Percentiles rank a stretch among this genome's conserved stretches.
These are phyloP conservation scores for Plumapathes pennacea DNA, from an alignment of 92 coral and sea anemone genomes.

Conservation along the genomic window DNA sequence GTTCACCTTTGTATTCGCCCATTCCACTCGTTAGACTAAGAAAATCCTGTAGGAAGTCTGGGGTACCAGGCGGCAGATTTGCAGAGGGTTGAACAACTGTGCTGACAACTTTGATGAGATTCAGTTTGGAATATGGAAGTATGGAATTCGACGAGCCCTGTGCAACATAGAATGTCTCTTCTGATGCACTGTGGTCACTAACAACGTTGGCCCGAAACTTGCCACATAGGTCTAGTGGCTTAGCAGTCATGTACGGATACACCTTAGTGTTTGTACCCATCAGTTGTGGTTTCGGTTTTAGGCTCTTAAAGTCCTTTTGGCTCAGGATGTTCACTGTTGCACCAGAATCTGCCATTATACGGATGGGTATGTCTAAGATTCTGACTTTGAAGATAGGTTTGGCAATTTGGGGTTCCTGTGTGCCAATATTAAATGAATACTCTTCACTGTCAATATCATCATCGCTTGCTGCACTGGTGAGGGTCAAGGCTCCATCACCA, in stretches of 20 bases:
- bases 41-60: constrained; percentile 36
- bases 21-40: constrained; percentile 36
- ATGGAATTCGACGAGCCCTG: constrained; percentile 48
- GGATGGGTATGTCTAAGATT: constrained; percentile 29
- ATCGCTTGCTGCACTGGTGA: neutral
- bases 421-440: constrained; percentile 27
- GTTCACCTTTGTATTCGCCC: constrained; percentile 55
- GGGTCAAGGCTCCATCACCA: too few relatives aligned
- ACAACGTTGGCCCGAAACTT: constrained; percentile 23
- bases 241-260: constrained; percentile 47
- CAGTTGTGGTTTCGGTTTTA: constrained; percentile 40
- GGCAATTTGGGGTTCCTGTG: constrained; percentile 12
- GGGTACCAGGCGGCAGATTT: constrained; percentile 30
- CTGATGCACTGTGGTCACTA: constrained; percentile 24
- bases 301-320: constrained; percentile 24
- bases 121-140: constrained; percentile 42
- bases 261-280: constrained; percentile 32
- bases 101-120: constrained; percentile 50
- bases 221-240: constrained; percentile 36
- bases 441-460: constrained; percentile 36
- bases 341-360: constrained; percentile 47
- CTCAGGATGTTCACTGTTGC: constrained; percentile 54
- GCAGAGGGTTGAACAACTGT: constrained; percentile 18
- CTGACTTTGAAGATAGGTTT: constrained; percentile 44
- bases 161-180: constrained; percentile 54